Percentiles rank a stretch among this genome's conserved stretches.
Evolutionary conservation across 2,113 vertebrate genomes (phyloP).

Genomic region (Puntigrus tetrazona): DNA sequence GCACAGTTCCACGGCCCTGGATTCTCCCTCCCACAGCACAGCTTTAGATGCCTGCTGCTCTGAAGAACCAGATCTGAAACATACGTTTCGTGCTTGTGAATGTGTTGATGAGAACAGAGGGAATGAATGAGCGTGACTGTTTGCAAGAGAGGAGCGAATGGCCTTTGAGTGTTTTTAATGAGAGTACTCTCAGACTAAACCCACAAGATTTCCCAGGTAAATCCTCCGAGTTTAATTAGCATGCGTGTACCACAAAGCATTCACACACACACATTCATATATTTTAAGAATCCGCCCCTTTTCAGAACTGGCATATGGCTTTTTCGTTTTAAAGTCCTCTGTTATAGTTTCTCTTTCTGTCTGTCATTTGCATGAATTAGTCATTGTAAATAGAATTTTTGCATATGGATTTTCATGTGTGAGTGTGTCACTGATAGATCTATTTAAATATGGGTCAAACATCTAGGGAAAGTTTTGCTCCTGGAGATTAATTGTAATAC

Average conservation of each 20-base stretch:
- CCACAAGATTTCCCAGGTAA: neutral
- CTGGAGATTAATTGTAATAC: neutral
- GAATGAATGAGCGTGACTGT: neutral
- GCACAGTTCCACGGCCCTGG: neutral
- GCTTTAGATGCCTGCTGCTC: neutral
- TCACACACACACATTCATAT: neutral
- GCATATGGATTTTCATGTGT: neutral
- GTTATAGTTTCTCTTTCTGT: neutral
- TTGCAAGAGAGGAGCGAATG: neutral
- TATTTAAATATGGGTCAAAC: neutral
- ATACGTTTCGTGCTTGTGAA: conserved; percentile 17
- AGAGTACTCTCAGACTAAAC: neutral
- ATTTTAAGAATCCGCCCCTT: neutral
- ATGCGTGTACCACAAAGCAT: conserved; percentile 18
- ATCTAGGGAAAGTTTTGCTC: neutral
- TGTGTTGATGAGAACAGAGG: conserved; percentile 6
- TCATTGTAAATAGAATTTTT: conserved; percentile 10
- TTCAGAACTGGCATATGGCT: neutral
- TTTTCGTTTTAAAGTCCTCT: neutral
- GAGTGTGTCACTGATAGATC: neutral
- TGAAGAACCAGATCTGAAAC: conserved; percentile 19
- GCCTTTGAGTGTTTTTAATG: conserved; percentile 14
- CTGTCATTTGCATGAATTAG: conserved; percentile 20
- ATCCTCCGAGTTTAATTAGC: neutral
- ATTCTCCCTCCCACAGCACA: conserved; percentile 18